These are phyloP conservation scores for Sceliomorpha sp. DNA, from an alignment of 2,888 invertebrate genomes.

Conservation along the genomic window DNA sequence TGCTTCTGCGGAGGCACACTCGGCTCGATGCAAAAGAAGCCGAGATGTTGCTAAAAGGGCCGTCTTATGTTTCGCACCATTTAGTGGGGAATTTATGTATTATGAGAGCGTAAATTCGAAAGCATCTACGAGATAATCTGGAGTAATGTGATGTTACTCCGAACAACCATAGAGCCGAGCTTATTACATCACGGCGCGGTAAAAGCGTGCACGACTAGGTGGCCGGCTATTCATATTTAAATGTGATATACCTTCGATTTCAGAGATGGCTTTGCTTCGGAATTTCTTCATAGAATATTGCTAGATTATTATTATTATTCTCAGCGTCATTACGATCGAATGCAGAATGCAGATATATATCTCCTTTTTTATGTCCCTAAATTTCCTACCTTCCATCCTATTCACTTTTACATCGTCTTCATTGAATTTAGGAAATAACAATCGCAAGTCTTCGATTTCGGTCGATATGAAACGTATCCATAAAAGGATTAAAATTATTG, in stretches of 20 bases:
- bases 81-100: slow-evolving; percentile 58
- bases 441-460: no score
- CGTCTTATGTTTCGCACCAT: slow-evolving; percentile 46
- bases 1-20: slow-evolving; percentile 35
- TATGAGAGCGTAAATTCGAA: slow-evolving; percentile 61
- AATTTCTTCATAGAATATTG: slow-evolving; percentile 16
- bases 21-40: slow-evolving; percentile 24
- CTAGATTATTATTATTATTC: slow-evolving; percentile 7
- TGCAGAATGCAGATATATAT: neutral
- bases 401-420: no score
- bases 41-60: slow-evolving; percentile 36
- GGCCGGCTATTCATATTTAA: slow-evolving; percentile 62
- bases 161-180: slow-evolving; percentile 50
- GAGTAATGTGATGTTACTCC: slow-evolving; percentile 61
- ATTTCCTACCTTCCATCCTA: neutral
- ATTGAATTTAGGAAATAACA: no score
- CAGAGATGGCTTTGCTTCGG: slow-evolving; percentile 19
- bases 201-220: slow-evolving; percentile 42
- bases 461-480: no score
- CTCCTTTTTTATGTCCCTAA: slow-evolving; percentile 1
- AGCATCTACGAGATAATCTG: slow-evolving; percentile 63
- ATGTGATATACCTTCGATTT: slow-evolving; percentile 49
- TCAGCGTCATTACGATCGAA: slow-evolving; percentile 6
- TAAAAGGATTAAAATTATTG: no score
- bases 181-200: slow-evolving; percentile 39